Conservation (phyloP, 2,797 vertebrate genomes). For the Tympanoctomys barrerae region DNA sequence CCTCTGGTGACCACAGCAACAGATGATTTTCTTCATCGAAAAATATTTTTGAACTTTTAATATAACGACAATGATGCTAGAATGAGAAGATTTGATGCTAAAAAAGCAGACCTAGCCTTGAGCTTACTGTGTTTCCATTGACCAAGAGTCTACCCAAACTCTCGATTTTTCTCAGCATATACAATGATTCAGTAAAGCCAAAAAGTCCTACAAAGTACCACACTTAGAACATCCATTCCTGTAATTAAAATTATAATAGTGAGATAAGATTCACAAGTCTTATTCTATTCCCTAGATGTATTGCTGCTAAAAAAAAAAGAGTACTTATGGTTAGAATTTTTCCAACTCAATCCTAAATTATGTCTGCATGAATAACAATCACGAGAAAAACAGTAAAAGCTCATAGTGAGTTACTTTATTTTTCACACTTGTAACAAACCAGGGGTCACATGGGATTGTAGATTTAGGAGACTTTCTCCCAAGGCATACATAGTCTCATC, state of each 20-base stretch:
- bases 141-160: background rate
- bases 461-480: background rate
- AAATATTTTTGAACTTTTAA: background rate
- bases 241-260: conserved; percentile 34
- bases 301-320: background rate
- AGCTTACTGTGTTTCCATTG: background rate
- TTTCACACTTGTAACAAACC: conserved; percentile 4
- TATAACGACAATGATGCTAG: background rate
- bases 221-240: conserved; percentile 38
- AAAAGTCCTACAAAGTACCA: conserved; percentile 1
- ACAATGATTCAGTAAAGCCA: conserved; percentile 1
- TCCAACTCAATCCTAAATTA: background rate
- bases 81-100: background rate
- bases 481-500: background rate
- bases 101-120: background rate
- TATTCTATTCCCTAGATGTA: background rate
- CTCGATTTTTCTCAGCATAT: background rate
- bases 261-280: conserved; percentile 10
- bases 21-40: background rate
- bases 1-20: background rate
- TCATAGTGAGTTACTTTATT: background rate
- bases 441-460: background rate
- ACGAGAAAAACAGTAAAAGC: background rate
- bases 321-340: background rate
- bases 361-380: background rate